Percentiles rank a stretch among this genome's conserved stretches.
These are phyloP conservation scores for Chymomyza fuscimana DNA, from an alignment of 2,888 invertebrate species.

Conservation along the genomic window DNA sequence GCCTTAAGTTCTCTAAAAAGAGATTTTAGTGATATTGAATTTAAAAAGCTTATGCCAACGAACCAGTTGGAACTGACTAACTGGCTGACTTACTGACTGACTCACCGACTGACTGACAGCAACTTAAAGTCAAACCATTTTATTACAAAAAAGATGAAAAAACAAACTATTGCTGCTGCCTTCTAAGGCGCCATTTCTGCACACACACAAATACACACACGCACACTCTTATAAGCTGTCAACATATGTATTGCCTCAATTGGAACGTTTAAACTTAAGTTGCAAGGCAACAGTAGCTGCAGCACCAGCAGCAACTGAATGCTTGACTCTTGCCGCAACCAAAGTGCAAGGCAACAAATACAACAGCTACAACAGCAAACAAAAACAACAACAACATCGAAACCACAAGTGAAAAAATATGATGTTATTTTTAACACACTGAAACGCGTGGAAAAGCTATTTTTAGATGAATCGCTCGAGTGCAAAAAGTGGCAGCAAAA, in stretches of 20 bases:
- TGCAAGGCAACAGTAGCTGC: slow-evolving; percentile 25
- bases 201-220: slow-evolving; percentile 21
- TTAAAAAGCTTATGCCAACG: not conserved
- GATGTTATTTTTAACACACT: slow-evolving; percentile 73
- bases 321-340: slow-evolving; percentile 14
- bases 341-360: slow-evolving; percentile 6
- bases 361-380: slow-evolving; percentile 16
- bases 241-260: slow-evolving; percentile 68
- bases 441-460: slow-evolving; percentile 73
- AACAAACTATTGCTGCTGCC: not conserved
- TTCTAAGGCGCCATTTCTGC: slow-evolving; percentile 50
- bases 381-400: slow-evolving; percentile 20
- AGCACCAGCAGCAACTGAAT: slow-evolving; percentile 4
- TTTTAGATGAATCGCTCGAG: slow-evolving; percentile 51
- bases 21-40: not conserved
- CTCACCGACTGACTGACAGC: not conserved
- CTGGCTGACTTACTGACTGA: not conserved
- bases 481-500: slow-evolving; percentile 15
- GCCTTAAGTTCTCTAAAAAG: not conserved
- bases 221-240: slow-evolving; percentile 40
- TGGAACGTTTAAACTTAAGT: slow-evolving; percentile 34
- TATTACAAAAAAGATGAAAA: slow-evolving; percentile 60
- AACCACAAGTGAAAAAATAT: slow-evolving; percentile 58
- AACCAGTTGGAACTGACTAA: not conserved
- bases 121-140: slow-evolving; percentile 67